Percentiles rank a stretch among this genome's conserved stretches.
Conservation (phyloP, 1,140 invertebrate species). For the Cheumatopsyche charites region DNA sequence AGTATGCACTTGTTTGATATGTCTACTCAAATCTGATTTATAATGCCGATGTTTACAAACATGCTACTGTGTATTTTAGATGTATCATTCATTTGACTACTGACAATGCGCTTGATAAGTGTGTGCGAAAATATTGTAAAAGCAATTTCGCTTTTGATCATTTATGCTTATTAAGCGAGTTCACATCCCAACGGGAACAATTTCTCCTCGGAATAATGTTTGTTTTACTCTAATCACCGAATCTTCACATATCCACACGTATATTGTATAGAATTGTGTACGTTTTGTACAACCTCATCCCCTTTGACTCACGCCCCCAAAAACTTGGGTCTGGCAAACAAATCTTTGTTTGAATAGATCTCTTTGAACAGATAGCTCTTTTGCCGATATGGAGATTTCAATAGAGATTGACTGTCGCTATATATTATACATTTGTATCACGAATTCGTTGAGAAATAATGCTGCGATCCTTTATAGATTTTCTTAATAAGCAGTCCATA, state of each 20-base stretch:
- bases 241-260: slow-evolving; percentile 5
- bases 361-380: slow-evolving; percentile 48
- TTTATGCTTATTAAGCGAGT: slow-evolving; percentile 6
- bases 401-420: slow-evolving; percentile 31
- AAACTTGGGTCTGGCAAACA: slow-evolving; percentile 43
- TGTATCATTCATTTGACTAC: too few species aligned
- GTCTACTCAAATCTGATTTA: slow-evolving; percentile 26
- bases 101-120: too few species aligned
- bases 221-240: slow-evolving; percentile 46
- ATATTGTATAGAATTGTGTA: not conserved
- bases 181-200: slow-evolving; percentile 35
- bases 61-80: too few species aligned
- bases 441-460: not conserved
- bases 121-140: too few species aligned
- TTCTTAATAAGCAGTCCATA: not conserved
- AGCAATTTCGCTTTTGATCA: too few species aligned
- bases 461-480: not conserved
- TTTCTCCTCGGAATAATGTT: slow-evolving; percentile 44
- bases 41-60: slow-evolving; percentile 25
- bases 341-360: slow-evolving; percentile 49
- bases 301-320: slow-evolving; percentile 30
- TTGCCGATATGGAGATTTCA: slow-evolving; percentile 46
- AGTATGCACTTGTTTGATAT: slow-evolving; percentile 20
- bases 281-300: slow-evolving; percentile 23
- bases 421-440: too few species aligned